Base-by-base conservation (phyloP, 1,140 invertebrate genomes). In the Drosophila truncata region DNA sequence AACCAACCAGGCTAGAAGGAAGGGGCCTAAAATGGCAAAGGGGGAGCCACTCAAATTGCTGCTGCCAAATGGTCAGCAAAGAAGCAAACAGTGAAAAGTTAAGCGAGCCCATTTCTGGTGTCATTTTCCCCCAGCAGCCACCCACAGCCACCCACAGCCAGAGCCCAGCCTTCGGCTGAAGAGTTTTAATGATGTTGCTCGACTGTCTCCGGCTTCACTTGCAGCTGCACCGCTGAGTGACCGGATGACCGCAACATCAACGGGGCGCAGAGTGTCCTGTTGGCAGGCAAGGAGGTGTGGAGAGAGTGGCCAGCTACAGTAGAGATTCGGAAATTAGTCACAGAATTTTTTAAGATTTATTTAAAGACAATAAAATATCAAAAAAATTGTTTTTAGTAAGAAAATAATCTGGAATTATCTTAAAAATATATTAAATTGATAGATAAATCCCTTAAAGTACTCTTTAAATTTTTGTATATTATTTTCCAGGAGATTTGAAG, bases 171-270 rank as follows among this genome's bases (percentile, higher is more conserved):
- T 20, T 20, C 64, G 14, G 25, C 16, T 39, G 29, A 70, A 69
- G 82, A 82, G 75, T 82, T 87, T 82, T 87, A 87, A 87, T 83
- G 79, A 87, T 80, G 83, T 73, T 87, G 65, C 80, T 59, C 58
- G 31, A 66, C 75, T 63, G 75, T 82, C 79, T 82, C 74, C 73
- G 62, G 79, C 70, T 66, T 66, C 66, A 55, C 57, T 61, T 82
- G 69, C 49, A 57, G 50, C 55, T 75, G 69, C 60, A 64, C 47
- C 75, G 42, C 65, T 63, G 72, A 82, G 61, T 84, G 80, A 79
- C 80, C 80, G 77, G 76, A 79, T 80, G 63, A 80, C 78, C 78
- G 62, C 82, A 85, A 67, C 65, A 72, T 60, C 69, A 31, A 20
- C 37, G 58, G 29, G 29, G 41, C 31, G 49, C 44, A 55, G 50